Conservation (phyloP, 92 coral and sea anemone species). For the Hydrozoanthus gracilis region DNA sequence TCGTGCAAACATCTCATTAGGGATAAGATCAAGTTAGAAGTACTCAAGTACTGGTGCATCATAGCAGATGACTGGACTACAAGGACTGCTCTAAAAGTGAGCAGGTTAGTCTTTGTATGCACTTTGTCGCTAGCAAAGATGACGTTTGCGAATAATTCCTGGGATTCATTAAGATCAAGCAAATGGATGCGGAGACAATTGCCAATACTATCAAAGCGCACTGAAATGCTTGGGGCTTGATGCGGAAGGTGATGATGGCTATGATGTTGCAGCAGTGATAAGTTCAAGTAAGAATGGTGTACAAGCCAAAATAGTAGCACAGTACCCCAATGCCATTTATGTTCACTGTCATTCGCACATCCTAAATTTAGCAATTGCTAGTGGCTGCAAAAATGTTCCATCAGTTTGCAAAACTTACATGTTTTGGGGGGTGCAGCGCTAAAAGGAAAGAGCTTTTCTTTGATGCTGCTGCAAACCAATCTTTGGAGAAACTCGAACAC, state of each 20-base stretch:
- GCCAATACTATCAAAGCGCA: constrained; percentile 34
- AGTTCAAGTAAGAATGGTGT: constrained; percentile 59
- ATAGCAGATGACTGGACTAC: constrained; percentile 51
- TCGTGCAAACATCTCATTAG: constrained; percentile 54
- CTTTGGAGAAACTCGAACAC: not conserved
- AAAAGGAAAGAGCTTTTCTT: constrained; percentile 40
- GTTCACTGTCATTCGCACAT: constrained; percentile 51
- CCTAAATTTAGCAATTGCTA: constrained; percentile 45
- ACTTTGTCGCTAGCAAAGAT: constrained; percentile 47
- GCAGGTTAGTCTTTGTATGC: constrained; percentile 56
- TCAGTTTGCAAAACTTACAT: constrained; percentile 46
- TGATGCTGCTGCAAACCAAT: constrained; percentile 21
- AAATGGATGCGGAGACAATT: constrained; percentile 49
- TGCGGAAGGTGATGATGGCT: constrained; percentile 56
- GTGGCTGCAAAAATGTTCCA: constrained; percentile 56
- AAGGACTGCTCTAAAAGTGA: constrained; percentile 55
- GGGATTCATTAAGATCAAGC: constrained; percentile 47
- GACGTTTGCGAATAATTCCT: constrained; percentile 71
- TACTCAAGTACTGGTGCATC: constrained; percentile 58
- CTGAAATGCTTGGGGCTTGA: constrained; percentile 42
- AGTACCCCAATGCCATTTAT: constrained; percentile 8
- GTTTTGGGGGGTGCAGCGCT: constrained; percentile 50
- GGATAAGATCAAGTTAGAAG: constrained; percentile 32
- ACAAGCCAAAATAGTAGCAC: constrained; percentile 42
- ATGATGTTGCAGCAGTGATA: constrained; percentile 59